These are phyloP conservation scores for Portunus trituberculatus DNA, from an alignment of 1,140 invertebrate genomes.

Conservation along the genomic window DNA sequence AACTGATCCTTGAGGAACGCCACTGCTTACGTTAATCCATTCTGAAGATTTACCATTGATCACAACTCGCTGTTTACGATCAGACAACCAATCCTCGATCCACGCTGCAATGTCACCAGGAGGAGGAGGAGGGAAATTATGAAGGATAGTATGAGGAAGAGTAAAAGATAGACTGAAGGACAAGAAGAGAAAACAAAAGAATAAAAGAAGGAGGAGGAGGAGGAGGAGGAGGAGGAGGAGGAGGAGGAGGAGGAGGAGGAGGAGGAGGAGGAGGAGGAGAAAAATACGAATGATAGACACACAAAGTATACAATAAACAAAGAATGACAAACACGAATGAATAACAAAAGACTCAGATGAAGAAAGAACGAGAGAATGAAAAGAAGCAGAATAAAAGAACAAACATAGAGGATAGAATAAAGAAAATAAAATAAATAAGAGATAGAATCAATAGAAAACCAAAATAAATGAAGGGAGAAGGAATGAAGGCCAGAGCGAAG, in stretches of 20 bases:
- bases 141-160: no score
- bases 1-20: no score
- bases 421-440: background rate
- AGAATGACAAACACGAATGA: background rate
- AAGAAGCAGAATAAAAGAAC: no score
- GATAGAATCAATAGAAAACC: no score
- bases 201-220: background rate
- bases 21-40: no score
- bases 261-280: background rate
- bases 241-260: background rate
- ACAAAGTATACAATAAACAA: background rate
- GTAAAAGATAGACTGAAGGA: background rate
- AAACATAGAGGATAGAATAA: background rate
- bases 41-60: no score
- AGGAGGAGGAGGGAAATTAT: no score
- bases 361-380: no score
- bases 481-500: background rate
- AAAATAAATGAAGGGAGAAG: no score
- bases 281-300: background rate
- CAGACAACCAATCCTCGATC: no score
- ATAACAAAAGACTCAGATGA: background rate
- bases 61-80: no score
- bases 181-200: background rate
- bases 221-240: constrained; percentile 26
- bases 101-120: no score